Evolutionary conservation across 2,888 invertebrate species (phyloP).

Genomic region (Eilema caniola): DNA sequence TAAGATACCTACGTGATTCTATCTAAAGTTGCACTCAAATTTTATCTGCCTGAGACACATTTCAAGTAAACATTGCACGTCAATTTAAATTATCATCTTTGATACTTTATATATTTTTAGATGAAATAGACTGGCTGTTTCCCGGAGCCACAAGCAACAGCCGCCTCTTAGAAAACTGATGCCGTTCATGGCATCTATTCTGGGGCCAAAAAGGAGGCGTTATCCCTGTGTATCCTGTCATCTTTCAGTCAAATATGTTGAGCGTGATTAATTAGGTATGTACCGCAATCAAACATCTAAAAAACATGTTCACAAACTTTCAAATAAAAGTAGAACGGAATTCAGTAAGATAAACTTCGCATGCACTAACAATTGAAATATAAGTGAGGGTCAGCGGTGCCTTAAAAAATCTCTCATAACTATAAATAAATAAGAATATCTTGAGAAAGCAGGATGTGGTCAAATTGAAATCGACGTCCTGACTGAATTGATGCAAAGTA

Average conservation of each 20-base stretch:
- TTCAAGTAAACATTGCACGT: constrained; percentile 1
- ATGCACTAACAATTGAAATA: constrained; percentile 18
- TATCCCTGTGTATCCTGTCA: no score
- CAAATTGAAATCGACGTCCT: constrained; percentile 84
- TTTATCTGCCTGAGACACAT: neutral
- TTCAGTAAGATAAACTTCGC: constrained; percentile 11
- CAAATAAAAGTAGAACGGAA: neutral
- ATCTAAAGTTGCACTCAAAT: constrained; percentile 1
- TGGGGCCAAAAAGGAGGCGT: no score
- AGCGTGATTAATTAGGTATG: neutral
- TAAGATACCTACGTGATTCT: neutral
- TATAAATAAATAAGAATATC: constrained; percentile 69
- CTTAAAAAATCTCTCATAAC: constrained; percentile 53
- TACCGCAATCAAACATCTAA: no score
- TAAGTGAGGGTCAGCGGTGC: constrained; percentile 40
- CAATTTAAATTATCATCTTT: constrained; percentile 3
- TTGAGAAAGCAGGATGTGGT: constrained; percentile 83
- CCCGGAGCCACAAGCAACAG: no score
- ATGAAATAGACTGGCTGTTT: no score
- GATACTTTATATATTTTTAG: neutral
- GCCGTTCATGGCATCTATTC: no score
- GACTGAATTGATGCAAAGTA: constrained; percentile 79
- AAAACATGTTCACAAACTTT: no score
- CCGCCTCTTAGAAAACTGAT: no score
- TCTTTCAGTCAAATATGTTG: no score